Base-by-base conservation (phyloP, 2,888 invertebrate genomes). In the Ichneumoninae sp. region DNA sequence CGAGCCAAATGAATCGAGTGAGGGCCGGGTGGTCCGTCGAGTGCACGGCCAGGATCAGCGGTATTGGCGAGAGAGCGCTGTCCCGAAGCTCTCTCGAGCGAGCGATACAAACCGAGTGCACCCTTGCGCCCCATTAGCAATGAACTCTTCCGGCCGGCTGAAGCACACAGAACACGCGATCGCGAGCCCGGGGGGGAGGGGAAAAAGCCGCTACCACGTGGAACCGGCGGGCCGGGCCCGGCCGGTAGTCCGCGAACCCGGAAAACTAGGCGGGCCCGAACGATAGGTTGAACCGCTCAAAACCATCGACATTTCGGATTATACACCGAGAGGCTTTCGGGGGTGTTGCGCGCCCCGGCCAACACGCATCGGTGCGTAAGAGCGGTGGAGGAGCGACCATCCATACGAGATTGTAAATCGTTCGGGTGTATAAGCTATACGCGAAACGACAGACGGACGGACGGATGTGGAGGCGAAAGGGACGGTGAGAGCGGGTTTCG, bases 371-470 rank as follows among this genome's bases (percentile, higher is more conserved):
- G 72, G 57, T 84, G 84, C 84, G 72, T 72, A 52, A 78, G 78
- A 75, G 57, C 57, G 26, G 80, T 66, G 71, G 66, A 30, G 52
- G 62, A 76, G 26, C 33, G 71, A 60, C 66, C 80, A 70, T 81
- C 75, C 83, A 79, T 84, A 68, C 82, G 80, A 82, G 70, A 84
- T 84, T 82, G 86, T 86, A 80, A 87, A 86, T 86, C 87, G 86
- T 66, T 86, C 86, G 81, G 65, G 87, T 89, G 87, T 89, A 87
- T 89, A 88, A 90, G 88, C 90, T 89, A 84, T 87, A 85, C 89
- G 86, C 75, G 52, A 79, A 82, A 60, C 76, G 82, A 80, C 84
- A 57, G 84, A 72, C 82, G 47, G 79, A 74, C 60, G 22, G 69
- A 74, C 60, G 22, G 62, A 65, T n/a, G 36, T 16, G 19, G 3